Evolutionary conservation across 2,888 invertebrate genomes (phyloP), one percentile per base, ranked within the genome.

Genomic region (Nemoura dubitans): DNA sequence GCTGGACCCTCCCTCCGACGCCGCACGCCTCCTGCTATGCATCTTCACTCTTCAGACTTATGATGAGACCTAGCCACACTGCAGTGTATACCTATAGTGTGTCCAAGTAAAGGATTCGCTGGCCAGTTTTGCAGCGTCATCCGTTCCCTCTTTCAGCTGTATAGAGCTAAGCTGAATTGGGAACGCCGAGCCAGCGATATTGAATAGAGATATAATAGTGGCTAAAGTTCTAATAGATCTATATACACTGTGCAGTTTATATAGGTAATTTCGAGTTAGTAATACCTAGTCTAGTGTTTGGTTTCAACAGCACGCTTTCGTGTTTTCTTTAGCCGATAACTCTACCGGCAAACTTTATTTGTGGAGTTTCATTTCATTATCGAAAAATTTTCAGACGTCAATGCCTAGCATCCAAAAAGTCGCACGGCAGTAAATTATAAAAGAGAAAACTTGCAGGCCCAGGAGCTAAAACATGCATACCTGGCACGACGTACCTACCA

Each of bases 1-100:
- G 59, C 59, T 59, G 83, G 59, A 59, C 59, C 59, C 59, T 59
- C 59, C 59, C 59, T 59, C 59, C 59, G 10, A 36, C 36, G 36
- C 36, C 10, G 36, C 36, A 36, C 36, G 14, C 59, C 59, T 59
- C 59, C 59, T 21, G 59, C 59, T 59, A 59, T 59, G 59, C 59
- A 59, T 59, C 59, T 59, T 59, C 59, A 59, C 3, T 59, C 59
- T 59, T 59, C 59, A 59, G 59, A 7, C 59, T 16, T 59, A 59
- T 59, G 59, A 59, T 59, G 59, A 59, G 59, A 2, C 59, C 6
- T 59, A n/a, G n/a, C n/a, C n/a, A 59, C 59, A 59, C 21, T 59
- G 21, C 59, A 59, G 21, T 59, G 14, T 59, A 59, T n/a, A n/a
- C n/a, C n/a, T n/a, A n/a, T 59, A 59, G 59, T 59, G 59, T 59